Base-by-base conservation (phyloP, 2,797 vertebrate genomes). In the Phaenicophaeus curvirostris region DNA sequence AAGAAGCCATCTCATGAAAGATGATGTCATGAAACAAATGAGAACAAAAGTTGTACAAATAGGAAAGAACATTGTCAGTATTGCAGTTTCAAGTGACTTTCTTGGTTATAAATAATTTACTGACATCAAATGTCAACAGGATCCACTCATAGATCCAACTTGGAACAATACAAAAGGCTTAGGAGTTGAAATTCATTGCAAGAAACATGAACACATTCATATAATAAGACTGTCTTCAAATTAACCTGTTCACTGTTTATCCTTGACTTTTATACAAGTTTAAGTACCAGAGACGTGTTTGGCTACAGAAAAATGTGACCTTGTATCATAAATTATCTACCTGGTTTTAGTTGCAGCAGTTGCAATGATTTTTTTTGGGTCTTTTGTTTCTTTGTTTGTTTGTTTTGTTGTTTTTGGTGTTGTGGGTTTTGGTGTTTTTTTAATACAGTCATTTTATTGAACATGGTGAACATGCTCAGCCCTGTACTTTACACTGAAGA, bases 231-330 rank as follows among this genome's bases (percentile, higher is more conserved):
- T 90, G 39, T 33, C 69, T 91, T 89, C 55, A 90, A 55, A 95
- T 87, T 83, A 85, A 94, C 81, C 18, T 77, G 27, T 85, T 94
- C 37, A 79, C 57, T 67, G 37, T 87, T 93, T 91, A 75, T 44
- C 42, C 27, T 76, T 85, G 59, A 58, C 87, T 37, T 93, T 46
- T 85, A 7, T 59, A 77, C 15, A 3, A 11, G 44, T 89, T 92
- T 94, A 62, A 54, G 78, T 73, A 81, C 41, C 25, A 85, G 66
- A 78, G 24, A 51, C 61, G 23, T 15, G 19, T 89, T 78, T 85
- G 17, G 55, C 33, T 62, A 37, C 23, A 71, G 35, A 77, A 92
- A 89, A 82, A 46, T 69, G 35, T 75, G 57, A 69, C n/a, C 30
- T 84, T 20, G 10, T 85, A 35, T 50, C 37, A 86, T 48, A 79